Conservation (phyloP, 1,140 invertebrate species). For the Zelostemma sp. region DNA sequence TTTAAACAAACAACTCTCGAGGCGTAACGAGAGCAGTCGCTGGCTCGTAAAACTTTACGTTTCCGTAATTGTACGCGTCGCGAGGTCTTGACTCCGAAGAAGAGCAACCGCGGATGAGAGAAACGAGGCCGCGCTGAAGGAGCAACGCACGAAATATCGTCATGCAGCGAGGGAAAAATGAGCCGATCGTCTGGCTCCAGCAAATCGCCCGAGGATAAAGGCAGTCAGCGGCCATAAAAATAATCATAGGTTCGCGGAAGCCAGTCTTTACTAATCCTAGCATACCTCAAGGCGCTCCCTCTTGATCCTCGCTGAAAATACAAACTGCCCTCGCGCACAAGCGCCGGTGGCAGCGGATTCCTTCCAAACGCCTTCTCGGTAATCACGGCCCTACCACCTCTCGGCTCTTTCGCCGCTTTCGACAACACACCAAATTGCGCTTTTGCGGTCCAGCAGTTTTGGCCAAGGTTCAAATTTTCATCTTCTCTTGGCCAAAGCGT, state of each 20-base stretch:
- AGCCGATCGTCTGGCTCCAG: slow-evolving; percentile 23
- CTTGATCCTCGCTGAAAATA: background rate
- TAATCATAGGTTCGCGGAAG: slow-evolving; percentile 37
- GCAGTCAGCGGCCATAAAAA: slow-evolving; percentile 21
- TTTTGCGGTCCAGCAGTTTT: background rate
- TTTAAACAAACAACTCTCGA: too few species aligned
- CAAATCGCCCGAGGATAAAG: slow-evolving; percentile 17
- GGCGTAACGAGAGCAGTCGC: background rate
- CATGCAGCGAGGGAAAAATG: slow-evolving; percentile 39
- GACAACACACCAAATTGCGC: background rate
- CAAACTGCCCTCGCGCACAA: background rate
- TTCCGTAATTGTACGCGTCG: slow-evolving; percentile 2
- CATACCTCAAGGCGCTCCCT: background rate
- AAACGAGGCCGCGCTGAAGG: background rate
- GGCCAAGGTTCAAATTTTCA: background rate
- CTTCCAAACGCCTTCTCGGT: slow-evolving; percentile 5
- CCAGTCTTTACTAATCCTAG: slow-evolving; percentile 29
- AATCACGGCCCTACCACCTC: background rate
- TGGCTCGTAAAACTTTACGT: background rate
- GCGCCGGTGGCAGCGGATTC: background rate
- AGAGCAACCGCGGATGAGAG: background rate
- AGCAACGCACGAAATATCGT: slow-evolving; percentile 10
- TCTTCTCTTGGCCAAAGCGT: background rate
- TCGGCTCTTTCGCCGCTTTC: background rate
- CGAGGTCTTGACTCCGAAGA: background rate